Evolutionary conservation across 2,888 invertebrate genomes (phyloP).

Genomic region (Proisotoma minuta): DNA sequence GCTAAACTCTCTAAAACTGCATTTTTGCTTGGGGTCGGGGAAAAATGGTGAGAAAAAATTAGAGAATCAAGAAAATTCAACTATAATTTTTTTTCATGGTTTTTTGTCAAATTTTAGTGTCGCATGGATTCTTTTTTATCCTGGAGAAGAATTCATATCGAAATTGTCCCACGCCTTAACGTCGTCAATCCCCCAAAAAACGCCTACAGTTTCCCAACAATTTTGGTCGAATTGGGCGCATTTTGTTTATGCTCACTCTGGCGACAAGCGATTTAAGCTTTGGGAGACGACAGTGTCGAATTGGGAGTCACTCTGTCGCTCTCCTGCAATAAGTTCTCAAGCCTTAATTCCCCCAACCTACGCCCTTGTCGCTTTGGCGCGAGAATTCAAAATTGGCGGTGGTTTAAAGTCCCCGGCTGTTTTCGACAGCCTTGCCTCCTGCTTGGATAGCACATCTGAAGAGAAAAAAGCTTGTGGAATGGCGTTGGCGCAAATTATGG

Average conservation of each 20-base stretch:
- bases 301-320: conserved; percentile 28
- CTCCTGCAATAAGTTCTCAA: conserved; percentile 15
- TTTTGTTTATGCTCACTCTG: no score
- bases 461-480: conserved; percentile 41
- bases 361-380: conserved; percentile 33
- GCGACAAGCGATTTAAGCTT: no score
- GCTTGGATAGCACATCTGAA: conserved; percentile 35
- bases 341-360: conserved; percentile 28
- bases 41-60: conserved; percentile 2
- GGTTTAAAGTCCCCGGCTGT: conserved; percentile 13
- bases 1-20: conserved; percentile 33
- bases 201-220: conserved; percentile 18
- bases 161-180: conserved; percentile 34
- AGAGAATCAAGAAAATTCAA: no score
- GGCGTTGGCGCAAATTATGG: conserved; percentile 40
- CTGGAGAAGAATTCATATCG: conserved; percentile 31
- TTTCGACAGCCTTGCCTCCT: conserved; percentile 31
- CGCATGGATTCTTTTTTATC: conserved; percentile 20
- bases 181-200: conserved; percentile 29
- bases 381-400: conserved; percentile 7
- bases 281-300: conserved; percentile 26
- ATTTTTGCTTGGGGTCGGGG: conserved; percentile 14
- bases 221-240: conserved; percentile 41
- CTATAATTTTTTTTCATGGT: conserved; percentile 2
- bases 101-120: conserved; percentile 15